Conservation (phyloP, 2,888 invertebrate species). For the Marronus borbonicus region DNA sequence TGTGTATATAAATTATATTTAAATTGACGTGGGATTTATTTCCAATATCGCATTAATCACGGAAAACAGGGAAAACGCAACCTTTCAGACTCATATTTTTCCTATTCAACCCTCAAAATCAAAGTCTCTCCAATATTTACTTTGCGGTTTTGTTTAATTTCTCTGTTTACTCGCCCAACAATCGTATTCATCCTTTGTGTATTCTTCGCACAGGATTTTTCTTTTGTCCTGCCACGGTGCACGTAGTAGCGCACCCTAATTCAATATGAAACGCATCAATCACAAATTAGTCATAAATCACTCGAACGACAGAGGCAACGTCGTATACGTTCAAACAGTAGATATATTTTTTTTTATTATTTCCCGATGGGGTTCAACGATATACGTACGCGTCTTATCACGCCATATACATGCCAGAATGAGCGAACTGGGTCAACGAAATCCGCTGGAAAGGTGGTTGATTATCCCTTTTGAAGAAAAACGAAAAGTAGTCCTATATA, state of each 20-base stretch:
- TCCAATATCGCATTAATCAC: not conserved
- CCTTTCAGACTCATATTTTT: slow-evolving; percentile 3
- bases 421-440: slow-evolving; percentile 1
- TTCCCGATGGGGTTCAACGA: not conserved
- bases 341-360: slow-evolving; percentile 31
- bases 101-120: not conserved
- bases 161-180: slow-evolving; percentile 16
- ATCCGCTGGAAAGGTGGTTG: not conserved
- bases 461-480: no score
- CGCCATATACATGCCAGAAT: slow-evolving; percentile 3
- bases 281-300: slow-evolving; percentile 48
- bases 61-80: not conserved
- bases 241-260: slow-evolving; percentile 23
- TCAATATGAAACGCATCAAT: slow-evolving; percentile 46
- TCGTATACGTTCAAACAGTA: slow-evolving; percentile 28
- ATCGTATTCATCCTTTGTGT: slow-evolving; percentile 41
- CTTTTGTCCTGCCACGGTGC: slow-evolving; percentile 22
- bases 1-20: no score
- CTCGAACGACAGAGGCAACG: slow-evolving; percentile 20
- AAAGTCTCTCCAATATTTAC: slow-evolving; percentile 11
- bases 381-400: slow-evolving; percentile 16
- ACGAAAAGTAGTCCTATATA: no score
- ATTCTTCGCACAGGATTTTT: slow-evolving; percentile 43
- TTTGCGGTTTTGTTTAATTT: slow-evolving; percentile 41
- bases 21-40: not conserved